phyloP scores from a whole-genome alignment of 2,113 vertebrate species.

The Pluvialis apricaria region DNA sequence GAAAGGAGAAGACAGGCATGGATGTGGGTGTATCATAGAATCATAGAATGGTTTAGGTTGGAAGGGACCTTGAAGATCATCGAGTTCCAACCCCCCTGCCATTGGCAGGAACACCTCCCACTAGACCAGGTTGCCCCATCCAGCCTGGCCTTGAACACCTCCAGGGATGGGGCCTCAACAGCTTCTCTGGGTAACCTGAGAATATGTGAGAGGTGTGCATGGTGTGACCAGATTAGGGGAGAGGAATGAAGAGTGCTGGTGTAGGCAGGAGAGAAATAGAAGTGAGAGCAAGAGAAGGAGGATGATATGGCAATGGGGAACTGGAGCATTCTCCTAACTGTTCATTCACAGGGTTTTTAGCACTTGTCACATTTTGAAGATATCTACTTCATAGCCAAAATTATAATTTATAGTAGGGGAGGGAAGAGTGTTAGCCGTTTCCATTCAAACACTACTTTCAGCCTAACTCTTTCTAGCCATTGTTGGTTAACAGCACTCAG shows the following conservation, averaged over 20 bases:
- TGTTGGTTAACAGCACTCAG: not conserved
- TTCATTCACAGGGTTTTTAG: conserved; percentile 39
- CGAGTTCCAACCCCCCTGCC: too few relatives aligned
- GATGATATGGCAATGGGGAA: not conserved
- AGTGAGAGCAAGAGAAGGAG: conserved; percentile 29
- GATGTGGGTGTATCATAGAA: too few relatives aligned
- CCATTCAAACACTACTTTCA: not conserved
- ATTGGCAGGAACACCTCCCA: too few relatives aligned
- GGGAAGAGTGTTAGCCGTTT: not conserved
- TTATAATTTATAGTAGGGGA: not conserved
- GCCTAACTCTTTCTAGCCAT: not conserved
- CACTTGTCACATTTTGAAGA: conserved; percentile 35
- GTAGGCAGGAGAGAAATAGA: conserved; percentile 27
- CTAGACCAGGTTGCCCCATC: too few relatives aligned
- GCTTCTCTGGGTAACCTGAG: too few relatives aligned
- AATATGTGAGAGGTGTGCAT: not conserved
- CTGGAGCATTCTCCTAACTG: not conserved
- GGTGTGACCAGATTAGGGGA: not conserved
- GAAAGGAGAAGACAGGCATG: not conserved
- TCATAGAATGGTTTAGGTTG: too few relatives aligned
- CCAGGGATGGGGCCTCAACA: too few relatives aligned
- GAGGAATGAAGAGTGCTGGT: not conserved
- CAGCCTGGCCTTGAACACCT: too few relatives aligned
- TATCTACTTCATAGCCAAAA: not conserved
- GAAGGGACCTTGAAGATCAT: too few relatives aligned